A percentile compares a stretch with the other conserved stretches of the same genome.
These are phyloP conservation scores for Tribolium madens DNA, from an alignment of 1,140 invertebrate species.

Conservation along the genomic window DNA sequence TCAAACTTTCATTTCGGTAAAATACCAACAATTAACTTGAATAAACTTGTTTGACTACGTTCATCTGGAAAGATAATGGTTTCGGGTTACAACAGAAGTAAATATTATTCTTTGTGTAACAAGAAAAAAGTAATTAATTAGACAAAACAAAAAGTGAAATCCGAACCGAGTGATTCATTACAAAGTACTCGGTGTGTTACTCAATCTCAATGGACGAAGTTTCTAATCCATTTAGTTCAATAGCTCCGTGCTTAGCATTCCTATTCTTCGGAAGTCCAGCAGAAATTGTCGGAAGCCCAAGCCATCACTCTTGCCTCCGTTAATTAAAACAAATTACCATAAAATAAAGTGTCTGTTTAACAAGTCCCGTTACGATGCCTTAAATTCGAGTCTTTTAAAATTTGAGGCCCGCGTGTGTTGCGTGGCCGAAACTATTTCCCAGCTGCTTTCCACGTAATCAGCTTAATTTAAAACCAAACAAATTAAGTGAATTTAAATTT, in stretches of 20 bases:
- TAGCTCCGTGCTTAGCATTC: too few relatives aligned
- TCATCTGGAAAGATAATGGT: not conserved
- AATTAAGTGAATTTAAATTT: constrained; percentile 40
- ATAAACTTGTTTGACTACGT: not conserved
- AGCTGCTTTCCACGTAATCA: constrained; percentile 11
- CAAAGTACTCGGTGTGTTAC: not conserved
- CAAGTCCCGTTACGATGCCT: constrained; percentile 21
- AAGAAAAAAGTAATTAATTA: not conserved
- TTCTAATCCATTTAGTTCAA: not conserved
- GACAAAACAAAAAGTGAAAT: not conserved
- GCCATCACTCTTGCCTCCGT: too few relatives aligned
- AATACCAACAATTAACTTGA: not conserved
- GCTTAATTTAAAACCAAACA: constrained; percentile 39
- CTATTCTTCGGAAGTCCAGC: not conserved
- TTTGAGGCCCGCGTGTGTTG: not conserved
- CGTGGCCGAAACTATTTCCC: constrained; percentile 10
- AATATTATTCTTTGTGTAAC: not conserved
- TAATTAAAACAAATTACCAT: constrained; percentile 33
- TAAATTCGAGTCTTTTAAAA: constrained; percentile 7
- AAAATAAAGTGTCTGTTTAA: constrained; percentile 38
- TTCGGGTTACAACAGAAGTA: not conserved
- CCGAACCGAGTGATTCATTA: not conserved
- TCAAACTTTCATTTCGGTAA: not conserved
- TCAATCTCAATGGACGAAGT: not conserved
- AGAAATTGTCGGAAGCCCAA: not conserved